Evolutionary conservation across 2,113 vertebrate genomes (phyloP).

Genomic region (Mastomys natalensis): DNA sequence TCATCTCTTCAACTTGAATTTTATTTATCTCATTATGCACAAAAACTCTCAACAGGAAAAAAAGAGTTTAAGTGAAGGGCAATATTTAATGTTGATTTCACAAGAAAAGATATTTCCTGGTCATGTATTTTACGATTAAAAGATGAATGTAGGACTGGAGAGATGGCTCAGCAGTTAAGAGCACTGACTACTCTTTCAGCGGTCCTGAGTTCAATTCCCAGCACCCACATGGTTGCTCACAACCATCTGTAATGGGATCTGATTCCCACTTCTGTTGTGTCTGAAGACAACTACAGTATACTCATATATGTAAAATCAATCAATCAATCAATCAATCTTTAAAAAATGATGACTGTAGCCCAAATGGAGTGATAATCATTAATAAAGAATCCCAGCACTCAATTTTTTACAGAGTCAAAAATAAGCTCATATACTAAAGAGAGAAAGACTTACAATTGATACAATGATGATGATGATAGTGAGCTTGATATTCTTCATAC

Average conservation of each 20-base stretch:
- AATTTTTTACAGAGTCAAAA: constrained; percentile 42
- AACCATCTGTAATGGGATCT: too few relatives aligned
- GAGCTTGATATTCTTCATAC: constrained; percentile 99
- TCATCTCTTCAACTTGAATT: not conserved
- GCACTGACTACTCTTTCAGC: too few relatives aligned
- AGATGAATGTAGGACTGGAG: not conserved
- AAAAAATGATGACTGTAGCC: not conserved
- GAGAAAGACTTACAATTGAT: constrained; percentile 79
- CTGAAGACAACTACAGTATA: too few relatives aligned
- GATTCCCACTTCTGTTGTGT: too few relatives aligned
- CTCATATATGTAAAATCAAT: too few relatives aligned
- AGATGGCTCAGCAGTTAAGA: too few relatives aligned
- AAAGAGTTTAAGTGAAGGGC: not conserved
- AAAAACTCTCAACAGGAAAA: not conserved
- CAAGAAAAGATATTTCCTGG: not conserved
- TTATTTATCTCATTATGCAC: not conserved
- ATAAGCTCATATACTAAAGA: constrained; percentile 31
- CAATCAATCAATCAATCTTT: not conserved
- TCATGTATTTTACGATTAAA: constrained; percentile 10
- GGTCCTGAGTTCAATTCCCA: too few relatives aligned
- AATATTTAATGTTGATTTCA: constrained; percentile 45
- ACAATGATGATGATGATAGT: constrained; percentile 94
- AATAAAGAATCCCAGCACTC: not conserved
- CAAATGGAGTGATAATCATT: constrained; percentile 5
- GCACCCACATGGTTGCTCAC: too few relatives aligned